These are phyloP conservation scores for Strigops habroptila DNA, from an alignment of 2,113 vertebrate species.

Conservation along the genomic window DNA sequence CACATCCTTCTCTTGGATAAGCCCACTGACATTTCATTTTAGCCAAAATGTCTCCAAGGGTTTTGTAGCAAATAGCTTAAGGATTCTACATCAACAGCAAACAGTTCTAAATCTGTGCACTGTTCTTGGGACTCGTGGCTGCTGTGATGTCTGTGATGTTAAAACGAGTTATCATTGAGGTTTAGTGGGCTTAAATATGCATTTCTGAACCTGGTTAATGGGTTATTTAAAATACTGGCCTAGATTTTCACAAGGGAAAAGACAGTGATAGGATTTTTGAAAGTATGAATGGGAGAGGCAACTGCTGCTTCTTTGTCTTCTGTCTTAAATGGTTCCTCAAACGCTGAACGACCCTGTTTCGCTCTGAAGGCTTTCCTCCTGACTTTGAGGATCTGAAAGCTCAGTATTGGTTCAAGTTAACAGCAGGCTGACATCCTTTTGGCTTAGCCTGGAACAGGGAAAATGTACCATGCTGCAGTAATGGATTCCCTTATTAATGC, in stretches of 20 bases:
- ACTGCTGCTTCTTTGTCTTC: not conserved
- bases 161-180: not conserved
- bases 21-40: not conserved
- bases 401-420: not conserved
- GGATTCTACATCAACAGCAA: not conserved
- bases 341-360: rapidly evolving
- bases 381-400: not conserved
- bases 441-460: not conserved
- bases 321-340: not conserved
- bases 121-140: not conserved
- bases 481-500: not conserved
- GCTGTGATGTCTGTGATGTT: not conserved
- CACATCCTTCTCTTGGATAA: not conserved
- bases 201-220: not conserved
- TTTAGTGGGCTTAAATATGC: not conserved
- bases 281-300: not conserved
- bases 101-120: not conserved
- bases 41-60: not conserved
- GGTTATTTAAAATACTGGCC: not conserved
- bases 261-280: not conserved
- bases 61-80: not conserved
- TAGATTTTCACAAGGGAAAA: not conserved
- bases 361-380: not conserved
- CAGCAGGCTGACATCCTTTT: not conserved
- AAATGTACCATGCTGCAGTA: not conserved